Evolutionary conservation across 2,888 invertebrate genomes (phyloP), one percentile per base, ranked within the genome.

Genomic region (Drosophila quinaria): DNA sequence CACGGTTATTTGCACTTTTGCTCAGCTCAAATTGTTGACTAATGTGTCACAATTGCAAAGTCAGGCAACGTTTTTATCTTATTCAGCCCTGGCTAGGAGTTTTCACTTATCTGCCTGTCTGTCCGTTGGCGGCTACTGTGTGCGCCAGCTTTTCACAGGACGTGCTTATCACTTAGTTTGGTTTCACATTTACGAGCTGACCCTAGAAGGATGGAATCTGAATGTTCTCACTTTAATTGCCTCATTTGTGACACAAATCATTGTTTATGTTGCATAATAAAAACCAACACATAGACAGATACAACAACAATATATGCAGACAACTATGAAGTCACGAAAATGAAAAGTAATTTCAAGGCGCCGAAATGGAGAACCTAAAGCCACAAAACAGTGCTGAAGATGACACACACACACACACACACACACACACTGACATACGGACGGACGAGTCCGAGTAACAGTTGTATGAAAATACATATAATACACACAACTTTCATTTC

Each of bases 21-120:
- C 91, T 87, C 61, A 81, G 89, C 91, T 89, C 80, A 87, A 90
- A 89, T 89, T 91, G 91, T 91, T 90, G 90, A 86, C 90, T 90
- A 90, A 90, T 91, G 90, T 90, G 90, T 91, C 91, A 90, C 90
- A 91, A 89, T 81, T 89, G 87, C 87, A 67, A 76, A 84, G 82
- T 89, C 82, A 80, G 89, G 75, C 80, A 59, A 64, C 60, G 37
- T 41, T 63, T 71, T 69, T 64, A 72, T 71, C 69, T 64, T 61
- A 71, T 68, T 73, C 74, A 63, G 47, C 59, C 56, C 65, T 39
- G 17, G 39, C 25, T 37, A 55, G 41, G 25, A n/a, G 50, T 73
- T 86, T 86, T 82, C 86, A 86, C 81, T 61, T 78, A 33, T 33
- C 31, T 9, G 19, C 9, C 22, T 78, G 39, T 37, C 31, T 11